phyloP scores from a whole-genome alignment of 2,888 invertebrate genomes.

The Uropetala carovei region DNA sequence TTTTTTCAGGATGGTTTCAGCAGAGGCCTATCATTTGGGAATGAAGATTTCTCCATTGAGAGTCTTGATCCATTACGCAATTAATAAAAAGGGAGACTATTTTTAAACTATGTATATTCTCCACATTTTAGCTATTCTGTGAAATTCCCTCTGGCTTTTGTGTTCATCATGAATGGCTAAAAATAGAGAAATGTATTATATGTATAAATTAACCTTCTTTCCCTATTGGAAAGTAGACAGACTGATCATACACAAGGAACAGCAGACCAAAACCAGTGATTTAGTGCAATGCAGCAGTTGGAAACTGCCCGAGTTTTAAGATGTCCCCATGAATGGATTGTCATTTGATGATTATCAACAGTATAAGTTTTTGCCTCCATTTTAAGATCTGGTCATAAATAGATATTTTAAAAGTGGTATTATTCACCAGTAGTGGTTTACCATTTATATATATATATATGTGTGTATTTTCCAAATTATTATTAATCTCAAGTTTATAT shows the following conservation, averaged over 20 bases:
- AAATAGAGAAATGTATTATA: slow-evolving; percentile 22
- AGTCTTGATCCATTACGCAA: slow-evolving; percentile 95
- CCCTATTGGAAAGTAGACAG: slow-evolving; percentile 30
- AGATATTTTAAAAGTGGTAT: slow-evolving; percentile 27
- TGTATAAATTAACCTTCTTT: slow-evolving; percentile 50
- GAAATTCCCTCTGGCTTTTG: neutral
- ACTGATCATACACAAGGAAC: slow-evolving; percentile 35
- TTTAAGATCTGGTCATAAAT: slow-evolving; percentile 56
- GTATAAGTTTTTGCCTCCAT: slow-evolving; percentile 31
- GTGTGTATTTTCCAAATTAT: slow-evolving; percentile 23
- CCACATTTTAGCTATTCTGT: slow-evolving; percentile 44
- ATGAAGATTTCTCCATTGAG: slow-evolving; percentile 95
- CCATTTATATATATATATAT: neutral
- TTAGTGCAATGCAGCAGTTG: slow-evolving; percentile 56
- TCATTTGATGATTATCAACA: slow-evolving; percentile 30
- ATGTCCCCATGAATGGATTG: slow-evolving; percentile 33
- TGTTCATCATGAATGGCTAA: slow-evolving; percentile 32
- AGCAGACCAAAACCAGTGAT: slow-evolving; percentile 52
- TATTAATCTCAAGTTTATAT: slow-evolving; percentile 3
- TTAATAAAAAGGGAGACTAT: slow-evolving; percentile 70
- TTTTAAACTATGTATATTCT: slow-evolving; percentile 43
- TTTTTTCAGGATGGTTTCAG: slow-evolving; percentile 90
- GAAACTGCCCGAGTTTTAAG: slow-evolving; percentile 18
- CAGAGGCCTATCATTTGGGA: slow-evolving; percentile 90
- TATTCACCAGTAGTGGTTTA: slow-evolving; percentile 12